Evolutionary conservation across 2,113 vertebrate genomes (phyloP).

Genomic region (Varanus komodoensis): DNA sequence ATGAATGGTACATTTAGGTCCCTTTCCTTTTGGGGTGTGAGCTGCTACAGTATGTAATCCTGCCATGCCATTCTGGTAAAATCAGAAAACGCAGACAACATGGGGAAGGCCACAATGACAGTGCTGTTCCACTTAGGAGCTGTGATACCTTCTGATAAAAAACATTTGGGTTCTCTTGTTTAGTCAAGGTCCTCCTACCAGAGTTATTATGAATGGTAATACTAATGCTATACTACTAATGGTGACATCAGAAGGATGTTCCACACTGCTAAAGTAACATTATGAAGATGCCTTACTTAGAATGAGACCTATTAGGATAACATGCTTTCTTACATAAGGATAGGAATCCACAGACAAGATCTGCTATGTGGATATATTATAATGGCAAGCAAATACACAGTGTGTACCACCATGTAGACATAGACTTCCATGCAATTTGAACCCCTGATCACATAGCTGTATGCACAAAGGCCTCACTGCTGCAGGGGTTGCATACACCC

Average conservation of each 20-base stretch:
- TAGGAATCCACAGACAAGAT: too few species aligned
- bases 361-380: too few species aligned
- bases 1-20: not conserved
- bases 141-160: not conserved
- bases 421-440: too few species aligned
- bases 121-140: not conserved
- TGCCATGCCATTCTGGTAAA: not conserved
- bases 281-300: not conserved
- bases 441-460: too few species aligned
- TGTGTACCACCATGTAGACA: too few species aligned
- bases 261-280: not conserved
- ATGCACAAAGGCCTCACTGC: too few species aligned
- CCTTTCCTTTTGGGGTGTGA: not conserved
- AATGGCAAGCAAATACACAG: too few species aligned
- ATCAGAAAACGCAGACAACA: not conserved
- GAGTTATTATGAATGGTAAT: too few species aligned
- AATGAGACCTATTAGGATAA: not conserved
- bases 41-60: not conserved
- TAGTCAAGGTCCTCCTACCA: not conserved
- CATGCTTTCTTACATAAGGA: not conserved
- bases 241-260: not conserved
- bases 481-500: too few species aligned
- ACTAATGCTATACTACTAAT: not conserved
- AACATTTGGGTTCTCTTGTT: not conserved
- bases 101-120: not conserved